phyloP scores from a whole-genome alignment of 37 sponge, comb jelly and placozoan species.

The Lycopodina hypogea region DNA sequence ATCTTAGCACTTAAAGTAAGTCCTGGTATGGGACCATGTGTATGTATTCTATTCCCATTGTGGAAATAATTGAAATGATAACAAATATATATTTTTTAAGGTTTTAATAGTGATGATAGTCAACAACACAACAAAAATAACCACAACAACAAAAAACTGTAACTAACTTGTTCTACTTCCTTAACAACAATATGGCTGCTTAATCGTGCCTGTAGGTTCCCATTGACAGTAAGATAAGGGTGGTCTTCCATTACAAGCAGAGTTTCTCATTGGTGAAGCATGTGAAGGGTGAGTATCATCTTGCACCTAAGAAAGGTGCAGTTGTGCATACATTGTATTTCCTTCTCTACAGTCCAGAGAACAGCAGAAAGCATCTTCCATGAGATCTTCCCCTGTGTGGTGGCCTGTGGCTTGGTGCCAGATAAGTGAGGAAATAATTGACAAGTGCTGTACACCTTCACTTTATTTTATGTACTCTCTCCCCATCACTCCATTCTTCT shows the following conservation, averaged over 20 bases:
- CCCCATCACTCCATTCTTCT: not conserved
- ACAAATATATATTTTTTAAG: no score
- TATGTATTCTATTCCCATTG: no score
- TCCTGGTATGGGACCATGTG: no score
- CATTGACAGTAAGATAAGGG: conserved; percentile 53
- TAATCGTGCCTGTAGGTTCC: no score
- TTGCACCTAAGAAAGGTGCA: not conserved
- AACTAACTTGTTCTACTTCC: no score
- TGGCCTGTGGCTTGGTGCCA: conserved; percentile 43
- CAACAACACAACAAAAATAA: no score
- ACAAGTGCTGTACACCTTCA: not conserved
- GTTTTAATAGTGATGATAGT: not conserved
- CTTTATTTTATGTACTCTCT: not conserved
- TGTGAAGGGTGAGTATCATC: conserved; percentile 24
- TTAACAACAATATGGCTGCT: no score
- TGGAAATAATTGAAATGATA: no score
- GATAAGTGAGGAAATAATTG: not conserved
- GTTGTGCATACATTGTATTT: not conserved
- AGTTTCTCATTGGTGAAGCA: conserved; percentile 40
- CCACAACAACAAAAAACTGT: no score
- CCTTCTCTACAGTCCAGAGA: conserved; percentile 11
- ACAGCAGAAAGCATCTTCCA: conserved; percentile 26
- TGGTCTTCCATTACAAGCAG: conserved; percentile 53
- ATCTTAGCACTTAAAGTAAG: conserved; percentile 53
- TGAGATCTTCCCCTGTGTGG: conserved; percentile 49